Evolutionary conservation across 2,113 vertebrate species (phyloP).

Genomic region (Athene noctua): DNA sequence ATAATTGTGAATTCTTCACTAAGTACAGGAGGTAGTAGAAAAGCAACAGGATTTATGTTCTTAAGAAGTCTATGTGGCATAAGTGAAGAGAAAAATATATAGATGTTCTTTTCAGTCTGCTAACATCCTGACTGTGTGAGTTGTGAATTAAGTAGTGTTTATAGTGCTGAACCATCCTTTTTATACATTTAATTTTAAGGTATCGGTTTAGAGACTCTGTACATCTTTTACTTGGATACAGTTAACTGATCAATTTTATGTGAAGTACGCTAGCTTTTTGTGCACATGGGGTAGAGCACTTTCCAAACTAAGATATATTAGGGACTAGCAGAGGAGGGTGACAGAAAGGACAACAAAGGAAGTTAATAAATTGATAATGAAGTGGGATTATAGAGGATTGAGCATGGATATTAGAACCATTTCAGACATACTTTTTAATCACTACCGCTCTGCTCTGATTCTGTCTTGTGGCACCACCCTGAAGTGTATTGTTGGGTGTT

Average conservation of each 20-base stretch:
- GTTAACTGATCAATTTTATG: not conserved
- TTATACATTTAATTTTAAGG: not conserved
- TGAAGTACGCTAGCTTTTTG: not conserved
- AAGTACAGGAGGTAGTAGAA: not conserved
- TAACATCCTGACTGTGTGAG: not conserved
- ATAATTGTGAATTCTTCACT: not conserved
- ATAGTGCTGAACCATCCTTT: not conserved
- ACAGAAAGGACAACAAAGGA: slow-evolving; percentile 28
- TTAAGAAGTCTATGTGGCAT: not conserved
- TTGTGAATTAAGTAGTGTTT: not conserved
- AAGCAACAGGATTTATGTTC: not conserved
- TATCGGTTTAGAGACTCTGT: not conserved
- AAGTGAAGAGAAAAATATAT: not conserved
- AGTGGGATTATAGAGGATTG: slow-evolving; percentile 46
- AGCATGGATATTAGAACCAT: slow-evolving; percentile 38
- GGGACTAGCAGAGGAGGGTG: not conserved
- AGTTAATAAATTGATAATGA: slow-evolving; percentile 59
- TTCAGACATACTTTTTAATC: slow-evolving; percentile 41
- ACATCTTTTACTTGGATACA: not conserved
- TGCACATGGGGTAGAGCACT: not conserved
- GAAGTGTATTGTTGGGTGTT: not conserved
- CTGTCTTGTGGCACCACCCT: not conserved
- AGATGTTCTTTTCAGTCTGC: not conserved
- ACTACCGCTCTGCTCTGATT: not conserved
- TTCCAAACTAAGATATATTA: not conserved